A percentile compares a stretch with the other conserved stretches of the same genome.
phyloP scores from a whole-genome alignment of 2,888 invertebrate genomes.

The Scaptomyza reducta region DNA sequence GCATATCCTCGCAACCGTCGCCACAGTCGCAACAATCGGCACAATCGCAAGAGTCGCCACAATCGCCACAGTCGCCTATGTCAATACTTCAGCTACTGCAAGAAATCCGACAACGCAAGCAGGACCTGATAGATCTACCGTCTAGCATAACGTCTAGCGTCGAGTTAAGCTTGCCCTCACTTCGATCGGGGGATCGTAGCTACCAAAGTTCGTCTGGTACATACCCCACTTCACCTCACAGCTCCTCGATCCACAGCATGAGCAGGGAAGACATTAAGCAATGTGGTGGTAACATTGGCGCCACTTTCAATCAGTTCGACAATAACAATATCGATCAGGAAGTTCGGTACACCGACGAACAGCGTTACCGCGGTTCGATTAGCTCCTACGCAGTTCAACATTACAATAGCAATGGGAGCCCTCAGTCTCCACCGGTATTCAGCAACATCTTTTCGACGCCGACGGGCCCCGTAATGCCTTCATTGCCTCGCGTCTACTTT shows the following conservation, averaged over 20 bases:
- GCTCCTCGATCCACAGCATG: background rate
- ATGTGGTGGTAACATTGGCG: no score
- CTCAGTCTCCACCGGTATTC: background rate
- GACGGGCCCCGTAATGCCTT: constrained; percentile 42
- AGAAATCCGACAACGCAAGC: background rate
- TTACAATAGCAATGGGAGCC: background rate
- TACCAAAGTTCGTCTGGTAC: background rate
- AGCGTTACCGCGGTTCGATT: background rate
- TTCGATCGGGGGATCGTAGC: background rate
- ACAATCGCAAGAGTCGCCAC: constrained; percentile 1
- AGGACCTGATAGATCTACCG: background rate
- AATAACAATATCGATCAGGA: background rate
- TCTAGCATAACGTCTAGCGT: background rate
- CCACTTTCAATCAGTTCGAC: background rate
- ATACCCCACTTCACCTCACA: background rate
- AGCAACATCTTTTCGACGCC: constrained; percentile 37
- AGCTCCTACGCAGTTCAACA: no score
- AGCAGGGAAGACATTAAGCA: background rate
- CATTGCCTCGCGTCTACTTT: constrained; percentile 22
- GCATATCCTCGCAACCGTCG: background rate
- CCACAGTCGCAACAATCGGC: background rate
- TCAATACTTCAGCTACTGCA: background rate
- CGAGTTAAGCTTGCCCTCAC: background rate
- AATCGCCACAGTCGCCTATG: background rate
- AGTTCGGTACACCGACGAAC: background rate